Percentiles rank a stretch among this genome's conserved stretches.
Conservation (phyloP, 1,140 invertebrate genomes). For the Argopecten irradians region DNA sequence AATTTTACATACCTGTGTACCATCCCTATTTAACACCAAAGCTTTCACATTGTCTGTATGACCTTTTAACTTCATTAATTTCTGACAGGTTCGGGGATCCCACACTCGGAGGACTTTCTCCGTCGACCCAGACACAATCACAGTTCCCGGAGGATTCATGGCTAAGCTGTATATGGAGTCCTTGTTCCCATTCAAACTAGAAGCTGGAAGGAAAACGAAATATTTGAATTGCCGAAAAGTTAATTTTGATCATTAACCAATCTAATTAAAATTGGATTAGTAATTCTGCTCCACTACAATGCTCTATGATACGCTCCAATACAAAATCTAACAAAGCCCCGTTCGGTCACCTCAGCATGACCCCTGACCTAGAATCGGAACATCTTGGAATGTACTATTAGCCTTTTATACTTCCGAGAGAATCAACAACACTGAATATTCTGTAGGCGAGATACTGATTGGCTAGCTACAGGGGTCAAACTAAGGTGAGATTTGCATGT, state of each 20-base stretch:
- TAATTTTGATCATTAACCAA: background rate
- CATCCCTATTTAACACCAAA: conserved; percentile 95
- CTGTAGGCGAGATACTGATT: no score
- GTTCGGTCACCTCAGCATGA: no score
- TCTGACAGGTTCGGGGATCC: conserved; percentile 96
- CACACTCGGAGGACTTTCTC: conserved; percentile 97
- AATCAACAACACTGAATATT: no score
- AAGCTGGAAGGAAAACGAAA: conserved; percentile 81
- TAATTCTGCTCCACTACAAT: no score
- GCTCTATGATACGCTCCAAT: no score
- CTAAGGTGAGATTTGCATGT: background rate
- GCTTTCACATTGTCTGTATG: conserved; percentile 99
- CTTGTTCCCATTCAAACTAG: conserved; percentile 96
- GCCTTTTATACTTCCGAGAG: no score
- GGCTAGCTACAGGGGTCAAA: no score
- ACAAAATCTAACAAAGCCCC: no score
- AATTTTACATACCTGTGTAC: conserved; percentile 79
- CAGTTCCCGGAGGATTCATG: conserved; percentile 97
- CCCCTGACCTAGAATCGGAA: no score
- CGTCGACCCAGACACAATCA: conserved; percentile 97
- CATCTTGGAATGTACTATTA: no score
- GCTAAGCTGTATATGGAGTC: conserved; percentile 99
- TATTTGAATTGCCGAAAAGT: background rate
- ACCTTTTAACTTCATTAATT: conserved; percentile 97
- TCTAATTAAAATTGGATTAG: no score